Evolutionary conservation across 2,113 vertebrate genomes (phyloP).

Genomic region (Agapornis roseicollis): DNA sequence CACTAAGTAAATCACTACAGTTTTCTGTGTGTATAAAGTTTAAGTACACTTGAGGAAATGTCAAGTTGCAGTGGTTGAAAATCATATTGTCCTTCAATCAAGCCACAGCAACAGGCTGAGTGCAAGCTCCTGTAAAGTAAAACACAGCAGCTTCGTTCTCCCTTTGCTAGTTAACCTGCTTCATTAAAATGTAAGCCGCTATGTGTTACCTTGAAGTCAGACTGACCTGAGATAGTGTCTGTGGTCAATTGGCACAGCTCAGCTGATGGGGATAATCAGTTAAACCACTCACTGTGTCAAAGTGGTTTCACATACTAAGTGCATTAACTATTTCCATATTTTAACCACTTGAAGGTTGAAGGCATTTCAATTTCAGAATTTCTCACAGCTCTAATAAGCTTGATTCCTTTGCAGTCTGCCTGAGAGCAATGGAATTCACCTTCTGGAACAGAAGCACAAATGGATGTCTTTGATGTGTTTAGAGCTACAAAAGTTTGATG

Average conservation of each 20-base stretch:
- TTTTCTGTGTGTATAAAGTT: background rate
- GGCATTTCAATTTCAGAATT: slow-evolving; percentile 44
- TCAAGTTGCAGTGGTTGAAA: slow-evolving; percentile 24
- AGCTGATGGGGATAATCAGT: background rate
- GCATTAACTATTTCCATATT: slow-evolving; percentile 56
- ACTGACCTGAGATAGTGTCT: background rate
- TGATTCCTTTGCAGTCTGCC: slow-evolving; percentile 38
- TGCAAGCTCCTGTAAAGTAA: background rate
- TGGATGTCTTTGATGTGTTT: slow-evolving; percentile 67
- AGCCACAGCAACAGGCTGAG: background rate
- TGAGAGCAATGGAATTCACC: slow-evolving; percentile 57
- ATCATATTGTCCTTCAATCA: background rate
- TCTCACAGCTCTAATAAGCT: slow-evolving; percentile 35
- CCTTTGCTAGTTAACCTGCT: background rate
- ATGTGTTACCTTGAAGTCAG: background rate
- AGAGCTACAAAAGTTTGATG: slow-evolving; percentile 65
- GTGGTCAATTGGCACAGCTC: background rate
- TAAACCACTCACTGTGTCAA: background rate
- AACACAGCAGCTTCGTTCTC: background rate
- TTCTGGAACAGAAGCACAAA: slow-evolving; percentile 54
- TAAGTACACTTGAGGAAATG: slow-evolving; percentile 20
- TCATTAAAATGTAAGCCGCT: background rate
- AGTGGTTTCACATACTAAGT: slow-evolving; percentile 7
- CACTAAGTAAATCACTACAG: slow-evolving; percentile 2
- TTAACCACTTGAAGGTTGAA: slow-evolving; percentile 58